These are phyloP conservation scores for Pollenia griseotomentosa DNA, from an alignment of 2,888 invertebrate species.

Conservation along the genomic window DNA sequence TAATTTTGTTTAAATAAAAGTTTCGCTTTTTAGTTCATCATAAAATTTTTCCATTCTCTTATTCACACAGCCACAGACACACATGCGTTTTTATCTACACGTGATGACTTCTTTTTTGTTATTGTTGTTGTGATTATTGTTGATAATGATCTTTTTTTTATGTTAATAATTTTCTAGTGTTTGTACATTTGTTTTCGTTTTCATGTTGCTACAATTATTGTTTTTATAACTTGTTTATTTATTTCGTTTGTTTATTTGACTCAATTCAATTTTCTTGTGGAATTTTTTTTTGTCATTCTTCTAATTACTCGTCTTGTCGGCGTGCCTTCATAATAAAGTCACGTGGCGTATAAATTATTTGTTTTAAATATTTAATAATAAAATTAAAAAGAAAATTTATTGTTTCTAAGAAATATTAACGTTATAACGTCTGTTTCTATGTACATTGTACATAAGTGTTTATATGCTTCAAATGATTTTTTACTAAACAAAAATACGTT, in stretches of 20 bases:
- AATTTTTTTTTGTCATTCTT: background rate
- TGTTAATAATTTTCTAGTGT: background rate
- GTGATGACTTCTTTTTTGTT: background rate
- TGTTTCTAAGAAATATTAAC: too few relatives aligned
- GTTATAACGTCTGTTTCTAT: too few relatives aligned
- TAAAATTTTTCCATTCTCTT: too few relatives aligned
- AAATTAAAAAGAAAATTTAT: background rate
- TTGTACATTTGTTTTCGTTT: background rate
- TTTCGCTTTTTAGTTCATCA: too few relatives aligned
- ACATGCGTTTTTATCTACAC: background rate
- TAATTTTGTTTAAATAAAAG: too few relatives aligned
- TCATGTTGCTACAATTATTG: background rate
- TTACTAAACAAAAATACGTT: too few relatives aligned
- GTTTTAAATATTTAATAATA: background rate
- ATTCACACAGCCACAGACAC: background rate
- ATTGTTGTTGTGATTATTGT: background rate
- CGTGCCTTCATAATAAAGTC: background rate
- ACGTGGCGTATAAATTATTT: background rate
- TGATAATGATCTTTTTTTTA: background rate
- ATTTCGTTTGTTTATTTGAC: background rate
- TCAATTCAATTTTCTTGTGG: background rate
- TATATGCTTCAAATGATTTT: too few relatives aligned
- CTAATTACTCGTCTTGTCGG: background rate
- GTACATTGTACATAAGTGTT: too few relatives aligned
- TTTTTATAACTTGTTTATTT: slow-evolving; percentile 4